phyloP scores from a whole-genome alignment of 2,113 vertebrate genomes.

The Austrofundulus limnaeus region DNA sequence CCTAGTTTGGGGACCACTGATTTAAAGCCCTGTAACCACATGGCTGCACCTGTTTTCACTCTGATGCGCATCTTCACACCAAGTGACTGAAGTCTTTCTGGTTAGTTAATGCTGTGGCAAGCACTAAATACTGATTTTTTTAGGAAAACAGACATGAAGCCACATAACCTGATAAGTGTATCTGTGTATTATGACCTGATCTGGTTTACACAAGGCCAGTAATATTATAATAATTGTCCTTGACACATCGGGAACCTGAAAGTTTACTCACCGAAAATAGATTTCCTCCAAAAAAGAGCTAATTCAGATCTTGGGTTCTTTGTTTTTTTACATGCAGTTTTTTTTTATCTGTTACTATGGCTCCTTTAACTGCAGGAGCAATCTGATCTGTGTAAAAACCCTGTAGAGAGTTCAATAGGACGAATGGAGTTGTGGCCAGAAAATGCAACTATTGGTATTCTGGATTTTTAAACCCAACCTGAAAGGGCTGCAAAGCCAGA shows the following conservation, averaged over 20 bases:
- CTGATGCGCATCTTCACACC: too few species aligned
- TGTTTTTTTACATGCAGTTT: background rate
- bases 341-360: background rate
- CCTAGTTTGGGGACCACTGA: too few species aligned
- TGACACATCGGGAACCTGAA: too few species aligned
- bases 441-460: background rate
- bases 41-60: background rate
- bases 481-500: background rate
- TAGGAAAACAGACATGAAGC: too few species aligned
- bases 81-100: background rate
- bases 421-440: background rate
- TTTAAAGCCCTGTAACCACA: background rate
- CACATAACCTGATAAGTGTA: background rate
- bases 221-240: too few species aligned
- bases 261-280: background rate
- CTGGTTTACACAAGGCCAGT: background rate
- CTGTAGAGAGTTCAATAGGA: background rate
- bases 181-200: background rate
- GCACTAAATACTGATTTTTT: background rate
- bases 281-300: background rate
- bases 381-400: background rate
- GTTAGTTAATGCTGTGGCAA: background rate
- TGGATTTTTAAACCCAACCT: background rate
- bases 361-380: background rate
- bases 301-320: background rate